Evolutionary conservation across 1,140 invertebrate genomes (phyloP).

Genomic region (Nebria ingens): DNA sequence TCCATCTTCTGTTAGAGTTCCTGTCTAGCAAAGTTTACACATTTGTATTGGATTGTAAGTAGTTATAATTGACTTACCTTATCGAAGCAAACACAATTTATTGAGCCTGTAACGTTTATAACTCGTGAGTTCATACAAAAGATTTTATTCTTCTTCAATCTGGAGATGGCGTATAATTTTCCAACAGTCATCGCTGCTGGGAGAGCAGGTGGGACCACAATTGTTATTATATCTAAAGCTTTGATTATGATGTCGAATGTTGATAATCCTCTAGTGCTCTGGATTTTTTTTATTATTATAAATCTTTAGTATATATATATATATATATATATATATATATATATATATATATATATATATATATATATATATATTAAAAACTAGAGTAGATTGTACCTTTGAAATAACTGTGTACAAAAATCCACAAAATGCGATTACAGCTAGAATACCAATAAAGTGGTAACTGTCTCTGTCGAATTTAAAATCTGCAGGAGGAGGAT

Average conservation of each 20-base stretch:
- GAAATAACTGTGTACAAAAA: slow-evolving; percentile 75
- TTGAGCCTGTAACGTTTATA: slow-evolving; percentile 90
- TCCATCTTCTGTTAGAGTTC: slow-evolving; percentile 83
- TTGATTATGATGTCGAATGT: slow-evolving; percentile 59
- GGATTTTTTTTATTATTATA: too few relatives aligned
- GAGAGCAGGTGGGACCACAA: slow-evolving; percentile 84
- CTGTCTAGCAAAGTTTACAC: slow-evolving; percentile 61
- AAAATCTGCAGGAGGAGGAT: slow-evolving; percentile 89
- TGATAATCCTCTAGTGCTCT: slow-evolving; percentile 43
- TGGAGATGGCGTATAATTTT: slow-evolving; percentile 76
- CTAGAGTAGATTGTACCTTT: too few relatives aligned
- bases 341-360: not conserved
- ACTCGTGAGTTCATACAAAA: slow-evolving; percentile 89
- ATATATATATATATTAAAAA: not conserved
- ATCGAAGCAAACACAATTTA: slow-evolving; percentile 96
- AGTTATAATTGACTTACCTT: slow-evolving; percentile 55
- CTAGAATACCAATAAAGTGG: slow-evolving; percentile 77
- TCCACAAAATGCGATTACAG: slow-evolving; percentile 61
- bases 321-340: too few relatives aligned
- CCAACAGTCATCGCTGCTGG: slow-evolving; percentile 94
- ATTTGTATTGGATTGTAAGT: slow-evolving; percentile 4
- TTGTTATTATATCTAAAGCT: slow-evolving; percentile 83
- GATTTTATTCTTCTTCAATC: slow-evolving; percentile 70
- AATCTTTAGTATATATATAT: too few relatives aligned
- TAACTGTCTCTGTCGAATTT: slow-evolving; percentile 90